A percentile compares a stretch with the other conserved stretches of the same genome.
These are phyloP conservation scores for Eriosoma lanigerum DNA, from an alignment of 1,140 invertebrate genomes.

Conservation along the genomic window DNA sequence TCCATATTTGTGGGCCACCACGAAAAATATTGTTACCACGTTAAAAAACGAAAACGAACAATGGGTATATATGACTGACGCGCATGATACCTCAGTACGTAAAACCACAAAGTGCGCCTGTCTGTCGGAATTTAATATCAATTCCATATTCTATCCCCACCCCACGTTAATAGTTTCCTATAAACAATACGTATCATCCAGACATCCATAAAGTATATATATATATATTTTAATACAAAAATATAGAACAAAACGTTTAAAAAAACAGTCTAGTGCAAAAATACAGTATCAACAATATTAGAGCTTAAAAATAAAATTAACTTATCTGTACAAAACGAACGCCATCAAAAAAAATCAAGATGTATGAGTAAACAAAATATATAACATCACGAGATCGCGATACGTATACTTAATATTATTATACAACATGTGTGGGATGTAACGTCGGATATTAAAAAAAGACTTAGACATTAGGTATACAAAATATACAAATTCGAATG, in stretches of 20 bases:
- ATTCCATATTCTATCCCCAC: constrained; percentile 29
- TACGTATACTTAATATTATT: background rate
- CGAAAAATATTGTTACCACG: background rate
- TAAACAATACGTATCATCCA: background rate
- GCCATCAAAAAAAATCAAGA: background rate
- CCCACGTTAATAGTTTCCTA: background rate
- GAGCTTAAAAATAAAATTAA: background rate
- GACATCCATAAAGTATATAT: background rate
- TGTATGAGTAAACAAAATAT: background rate
- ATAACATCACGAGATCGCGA: too few species aligned
- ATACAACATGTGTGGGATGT: too few species aligned
- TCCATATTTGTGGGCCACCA: background rate
- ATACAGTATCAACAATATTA: background rate
- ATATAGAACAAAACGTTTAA: background rate
- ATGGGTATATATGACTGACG: constrained; percentile 5
- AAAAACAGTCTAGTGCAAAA: background rate
- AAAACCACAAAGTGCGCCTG: constrained; percentile 41
- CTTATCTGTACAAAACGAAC: background rate
- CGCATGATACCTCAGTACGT: constrained; percentile 4
- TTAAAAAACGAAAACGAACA: background rate
- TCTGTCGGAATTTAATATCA: constrained; percentile 40
- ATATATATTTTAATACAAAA: background rate
- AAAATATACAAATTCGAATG: too few species aligned
- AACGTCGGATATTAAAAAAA: too few species aligned
- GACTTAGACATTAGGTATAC: too few species aligned